Evolutionary conservation across 1,140 invertebrate species (phyloP).

Genomic region (Subanguina moxae): DNA sequence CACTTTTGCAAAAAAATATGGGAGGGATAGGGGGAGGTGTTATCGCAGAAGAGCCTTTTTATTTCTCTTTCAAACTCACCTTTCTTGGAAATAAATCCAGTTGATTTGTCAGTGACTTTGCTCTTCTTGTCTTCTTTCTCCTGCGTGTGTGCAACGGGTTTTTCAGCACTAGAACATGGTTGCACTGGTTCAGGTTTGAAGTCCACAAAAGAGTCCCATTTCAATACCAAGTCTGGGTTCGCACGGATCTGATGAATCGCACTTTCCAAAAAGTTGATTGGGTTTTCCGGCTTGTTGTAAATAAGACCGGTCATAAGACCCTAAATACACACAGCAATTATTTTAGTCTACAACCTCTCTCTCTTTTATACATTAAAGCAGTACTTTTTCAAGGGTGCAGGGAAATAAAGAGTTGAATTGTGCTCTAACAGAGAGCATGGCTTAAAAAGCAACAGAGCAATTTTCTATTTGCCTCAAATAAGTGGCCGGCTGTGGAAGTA

Average conservation of each 20-base stretch:
- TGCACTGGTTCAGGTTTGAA: background rate
- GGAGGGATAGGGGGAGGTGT: background rate
- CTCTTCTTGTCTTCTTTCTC: background rate
- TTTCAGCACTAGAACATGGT: background rate
- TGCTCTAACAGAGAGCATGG: slow-evolving; percentile 11
- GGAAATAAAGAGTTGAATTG: background rate
- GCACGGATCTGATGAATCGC: slow-evolving; percentile 35
- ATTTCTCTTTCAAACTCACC: too few species aligned
- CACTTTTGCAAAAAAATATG: background rate
- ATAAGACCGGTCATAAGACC: slow-evolving; percentile 58
- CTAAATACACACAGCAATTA: slow-evolving; percentile 22
- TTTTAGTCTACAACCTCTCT: too few species aligned
- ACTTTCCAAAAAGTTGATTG: slow-evolving; percentile 51
- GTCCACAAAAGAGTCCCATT: slow-evolving; percentile 43
- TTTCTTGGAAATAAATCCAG: too few species aligned
- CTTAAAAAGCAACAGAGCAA: slow-evolving; percentile 13
- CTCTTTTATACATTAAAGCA: too few species aligned
- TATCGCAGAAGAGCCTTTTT: background rate
- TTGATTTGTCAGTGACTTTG: background rate
- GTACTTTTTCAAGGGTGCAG: too few species aligned
- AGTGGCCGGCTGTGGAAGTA: background rate
- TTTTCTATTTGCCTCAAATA: slow-evolving; percentile 14
- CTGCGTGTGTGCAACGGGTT: background rate
- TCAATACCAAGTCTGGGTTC: slow-evolving; percentile 41
- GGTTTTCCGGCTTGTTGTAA: slow-evolving; percentile 57